Evolutionary conservation across 1,140 invertebrate species (phyloP), one percentile per base, ranked within the genome.

Genomic region (Lanistes nyassanus): DNA sequence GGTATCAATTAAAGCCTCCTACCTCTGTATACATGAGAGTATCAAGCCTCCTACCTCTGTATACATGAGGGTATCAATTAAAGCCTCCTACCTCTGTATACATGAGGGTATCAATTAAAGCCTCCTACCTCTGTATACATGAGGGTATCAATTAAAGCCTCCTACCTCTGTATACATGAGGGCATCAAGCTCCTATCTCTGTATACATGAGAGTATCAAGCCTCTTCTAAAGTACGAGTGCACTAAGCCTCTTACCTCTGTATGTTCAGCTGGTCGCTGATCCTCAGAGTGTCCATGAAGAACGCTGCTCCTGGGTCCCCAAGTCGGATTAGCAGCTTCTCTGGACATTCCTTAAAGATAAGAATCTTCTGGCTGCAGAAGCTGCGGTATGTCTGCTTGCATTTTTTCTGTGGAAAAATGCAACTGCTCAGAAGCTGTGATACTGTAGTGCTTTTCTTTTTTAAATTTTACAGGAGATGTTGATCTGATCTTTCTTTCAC

Each of bases 341-440:
- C 26, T 34, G 13, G 9, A 21, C 56, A 23, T 51, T 70, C 68
- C 3, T 34, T 51, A 4, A 56, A 36, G 29, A 70, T 70, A 29
- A 70, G 39, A 55, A 70, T 70, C 68, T 70, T 70, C 11, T 51
- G 47, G 37, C 68, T 56, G 19, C 68, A 70, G 9, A 70, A 56
- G 29, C 29, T 70, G 1, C 68, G 47, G 31, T 70, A 70, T 4
- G 37, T 34, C 68, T 56, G 26, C 29, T 36, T 23, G 1, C 5
- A 36, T 36, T 56, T 29, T 36, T 26, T 39, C 66, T 68, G 29
- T 31, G 21, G 37, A 34, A 0, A 29, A 65, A 26, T 31, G 21
- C n/a, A 65, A 65, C 5, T 19, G 21, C 9, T 36, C 19, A 34
- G 1, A 5, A 31, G 19, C 21, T 21, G 37, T 65, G 34, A 9